These are phyloP conservation scores for Pomatostomus ruficeps DNA, from an alignment of 2,113 vertebrate genomes.

Conservation along the genomic window DNA sequence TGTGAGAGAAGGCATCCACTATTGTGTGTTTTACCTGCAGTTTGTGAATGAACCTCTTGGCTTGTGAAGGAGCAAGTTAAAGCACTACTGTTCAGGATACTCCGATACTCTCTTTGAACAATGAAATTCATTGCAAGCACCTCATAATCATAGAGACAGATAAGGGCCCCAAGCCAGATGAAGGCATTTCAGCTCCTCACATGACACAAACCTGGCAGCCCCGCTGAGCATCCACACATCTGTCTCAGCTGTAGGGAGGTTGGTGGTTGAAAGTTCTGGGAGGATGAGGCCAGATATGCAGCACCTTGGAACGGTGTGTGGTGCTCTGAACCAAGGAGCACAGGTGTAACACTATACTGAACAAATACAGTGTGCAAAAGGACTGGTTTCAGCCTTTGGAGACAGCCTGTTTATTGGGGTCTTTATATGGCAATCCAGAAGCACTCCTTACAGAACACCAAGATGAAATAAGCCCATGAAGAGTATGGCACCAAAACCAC, in stretches of 20 bases:
- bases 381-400: neutral
- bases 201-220: neutral
- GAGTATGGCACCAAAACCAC: neutral
- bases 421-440: neutral
- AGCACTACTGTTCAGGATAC: neutral
- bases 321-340: neutral
- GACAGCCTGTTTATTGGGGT: neutral
- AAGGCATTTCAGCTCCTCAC: neutral
- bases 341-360: neutral
- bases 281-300: neutral
- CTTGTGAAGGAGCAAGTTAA: neutral
- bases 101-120: neutral
- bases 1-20: neutral
- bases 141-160: neutral
- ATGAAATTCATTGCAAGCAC: neutral
- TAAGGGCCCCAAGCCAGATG: neutral
- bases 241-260: neutral
- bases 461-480: neutral
- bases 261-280: neutral
- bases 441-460: neutral
- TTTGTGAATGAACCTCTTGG: neutral
- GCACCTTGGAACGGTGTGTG: neutral
- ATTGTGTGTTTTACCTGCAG: neutral
- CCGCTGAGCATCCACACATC: neutral
- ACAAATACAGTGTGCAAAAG: neutral